These are phyloP conservation scores for Notothenia rossii DNA, from an alignment of 2,113 vertebrate species.

Conservation along the genomic window DNA sequence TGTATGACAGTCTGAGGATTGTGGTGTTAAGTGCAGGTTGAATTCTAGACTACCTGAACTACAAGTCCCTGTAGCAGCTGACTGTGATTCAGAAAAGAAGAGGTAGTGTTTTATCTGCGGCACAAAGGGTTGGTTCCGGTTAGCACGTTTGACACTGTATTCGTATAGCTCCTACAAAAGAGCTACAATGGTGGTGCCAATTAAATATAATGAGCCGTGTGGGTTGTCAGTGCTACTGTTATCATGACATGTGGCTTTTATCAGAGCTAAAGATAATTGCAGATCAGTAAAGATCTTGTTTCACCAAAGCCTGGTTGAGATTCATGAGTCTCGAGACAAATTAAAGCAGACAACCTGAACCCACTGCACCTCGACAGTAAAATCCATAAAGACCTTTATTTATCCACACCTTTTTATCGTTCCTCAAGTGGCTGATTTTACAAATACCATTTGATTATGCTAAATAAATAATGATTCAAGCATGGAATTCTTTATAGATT, in stretches of 20 bases:
- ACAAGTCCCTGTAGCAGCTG: slow-evolving; percentile 8
- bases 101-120: neutral
- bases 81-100: neutral
- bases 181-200: neutral
- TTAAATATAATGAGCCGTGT: slow-evolving; percentile 35
- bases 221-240: slow-evolving; percentile 4
- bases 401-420: neutral
- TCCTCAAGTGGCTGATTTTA: neutral
- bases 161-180: slow-evolving; percentile 2
- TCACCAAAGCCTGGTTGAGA: neutral
- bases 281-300: neutral
- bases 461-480: neutral
- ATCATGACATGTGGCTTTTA: slow-evolving; percentile 1
- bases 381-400: neutral
- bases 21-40: slow-evolving; percentile 22
- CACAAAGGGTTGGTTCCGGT: neutral
- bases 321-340: neutral
- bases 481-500: neutral
- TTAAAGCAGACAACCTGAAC: neutral
- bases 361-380: neutral
- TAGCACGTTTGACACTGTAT: neutral
- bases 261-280: slow-evolving; percentile 9
- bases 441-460: neutral
- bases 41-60: slow-evolving; percentile 21
- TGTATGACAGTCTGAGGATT: slow-evolving; percentile 6